Evolutionary conservation across 2,888 invertebrate genomes (phyloP), one percentile per base, ranked within the genome.

Genomic region (Spilarctia lutea): DNA sequence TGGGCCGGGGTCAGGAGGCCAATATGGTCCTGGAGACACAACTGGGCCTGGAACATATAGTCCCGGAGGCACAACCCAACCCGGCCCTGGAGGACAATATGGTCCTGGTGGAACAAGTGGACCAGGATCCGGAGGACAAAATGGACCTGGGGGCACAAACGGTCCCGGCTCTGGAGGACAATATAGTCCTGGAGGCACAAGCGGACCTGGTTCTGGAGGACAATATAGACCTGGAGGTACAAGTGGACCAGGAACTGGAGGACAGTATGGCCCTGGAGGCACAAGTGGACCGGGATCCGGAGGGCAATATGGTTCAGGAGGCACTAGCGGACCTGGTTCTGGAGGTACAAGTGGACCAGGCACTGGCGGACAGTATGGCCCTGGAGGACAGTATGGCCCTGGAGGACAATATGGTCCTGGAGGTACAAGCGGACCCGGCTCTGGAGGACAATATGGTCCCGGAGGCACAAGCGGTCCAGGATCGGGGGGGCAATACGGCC

Each of bases 401-500:
- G 39, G 52, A 20, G 45, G 60, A 4, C 67, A 73, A 24, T 68
- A 68, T 20, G 60, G 73, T 8, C 42, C 65, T 42, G 71, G 70
- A 11, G n/a, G 30, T n/a, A n/a, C 39, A 4, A 68, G 18, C n/a
- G 60, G 65, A 11, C 73, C 71, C 71, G 73, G 79, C 45, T 33
- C 68, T 24, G 73, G 69, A 0, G 79, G 79, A 16, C 76, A 76
- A 69, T 79, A 77, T 66, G 70, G 56, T 45, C 68, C 77, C 33
- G 81, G 75, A 68, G 69, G 56, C 27, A 65, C 60, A 27, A 70
- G 73, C 6, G 74, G 74, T 8, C 68, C 73, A 39, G 68, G 71
- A 39, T n/a, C 77, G 35, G 79, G 67, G 0, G 80, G 74, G 27
- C 82, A 81, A 73, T 79, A 80, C 70, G 66, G 75, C 16, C 68